A percentile compares a stretch with the other conserved stretches of the same genome.
Evolutionary conservation across 2,888 invertebrate genomes (phyloP).

Genomic region (Flexamia atlantica): DNA sequence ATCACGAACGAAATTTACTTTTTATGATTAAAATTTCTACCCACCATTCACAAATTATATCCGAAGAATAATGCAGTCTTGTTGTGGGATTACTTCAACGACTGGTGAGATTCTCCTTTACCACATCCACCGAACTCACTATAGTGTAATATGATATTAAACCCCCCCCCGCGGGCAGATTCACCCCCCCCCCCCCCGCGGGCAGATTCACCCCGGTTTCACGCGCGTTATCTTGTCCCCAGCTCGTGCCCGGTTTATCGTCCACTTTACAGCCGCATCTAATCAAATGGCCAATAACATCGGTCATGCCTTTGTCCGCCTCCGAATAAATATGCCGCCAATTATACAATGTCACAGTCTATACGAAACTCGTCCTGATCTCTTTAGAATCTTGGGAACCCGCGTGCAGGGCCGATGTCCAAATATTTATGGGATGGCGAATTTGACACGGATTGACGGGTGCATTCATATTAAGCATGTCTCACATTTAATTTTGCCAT

Average conservation of each 20-base stretch:
- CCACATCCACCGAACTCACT: too few relatives aligned
- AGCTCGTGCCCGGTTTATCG: conserved; percentile 59
- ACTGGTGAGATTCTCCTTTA: too few relatives aligned
- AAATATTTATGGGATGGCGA: not conserved
- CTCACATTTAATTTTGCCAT: too few relatives aligned
- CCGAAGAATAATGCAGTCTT: too few relatives aligned
- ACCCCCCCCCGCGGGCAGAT: too few relatives aligned
- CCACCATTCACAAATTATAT: too few relatives aligned
- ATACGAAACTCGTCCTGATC: not conserved
- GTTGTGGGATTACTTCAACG: too few relatives aligned
- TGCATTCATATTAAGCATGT: not conserved
- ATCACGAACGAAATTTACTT: too few relatives aligned
- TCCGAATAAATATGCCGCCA: conserved; percentile 39
- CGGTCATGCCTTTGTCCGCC: conserved; percentile 48
- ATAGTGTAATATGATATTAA: too few relatives aligned
- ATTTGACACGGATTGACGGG: not conserved
- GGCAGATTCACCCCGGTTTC: conserved; percentile 18
- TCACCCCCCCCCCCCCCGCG: not conserved
- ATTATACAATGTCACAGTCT: conserved; percentile 30
- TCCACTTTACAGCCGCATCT: conserved; percentile 36
- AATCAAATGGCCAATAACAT: conserved; percentile 62
- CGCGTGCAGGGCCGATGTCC: not conserved
- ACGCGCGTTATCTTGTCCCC: conserved; percentile 57
- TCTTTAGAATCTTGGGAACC: not conserved
- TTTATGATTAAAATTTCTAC: too few relatives aligned